Conservation (phyloP, 2,888 invertebrate genomes). For the Argyresthia albistria region DNA sequence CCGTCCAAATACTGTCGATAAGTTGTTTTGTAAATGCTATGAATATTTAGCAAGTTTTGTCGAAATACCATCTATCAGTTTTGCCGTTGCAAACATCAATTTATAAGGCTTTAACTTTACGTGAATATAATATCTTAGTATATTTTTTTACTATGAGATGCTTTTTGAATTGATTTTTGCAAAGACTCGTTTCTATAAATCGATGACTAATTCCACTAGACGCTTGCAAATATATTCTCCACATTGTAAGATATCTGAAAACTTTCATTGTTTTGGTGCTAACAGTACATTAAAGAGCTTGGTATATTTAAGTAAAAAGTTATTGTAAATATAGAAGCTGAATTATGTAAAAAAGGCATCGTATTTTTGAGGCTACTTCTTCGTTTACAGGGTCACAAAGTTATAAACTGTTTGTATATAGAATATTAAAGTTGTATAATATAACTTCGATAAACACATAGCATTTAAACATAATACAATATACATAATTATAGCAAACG, state of each 20-base stretch:
- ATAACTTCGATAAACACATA: slow-evolving; percentile 29
- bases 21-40: background rate
- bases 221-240: background rate
- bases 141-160: too few relatives aligned
- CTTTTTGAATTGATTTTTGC: background rate
- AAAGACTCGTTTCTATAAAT: too few relatives aligned
- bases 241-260: background rate
- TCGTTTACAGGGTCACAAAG: slow-evolving; percentile 57
- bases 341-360: slow-evolving; percentile 33
- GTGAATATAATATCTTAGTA: too few relatives aligned
- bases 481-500: background rate
- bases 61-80: too few relatives aligned
- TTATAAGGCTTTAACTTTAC: too few relatives aligned
- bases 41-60: background rate
- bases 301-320: slow-evolving; percentile 22
- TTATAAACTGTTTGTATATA: slow-evolving; percentile 37
- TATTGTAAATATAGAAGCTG: slow-evolving; percentile 32
- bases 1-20: slow-evolving; percentile 42
- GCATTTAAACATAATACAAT: slow-evolving; percentile 41
- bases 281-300: slow-evolving; percentile 33
- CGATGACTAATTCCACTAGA: background rate
- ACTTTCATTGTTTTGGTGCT: slow-evolving; percentile 36
- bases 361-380: slow-evolving; percentile 51
- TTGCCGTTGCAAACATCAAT: too few relatives aligned
- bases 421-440: slow-evolving; percentile 26